Percentiles rank a stretch among this genome's conserved stretches.
Evolutionary conservation across 2,888 invertebrate genomes (phyloP).

Genomic region (Macrosoma leucophasiata): DNA sequence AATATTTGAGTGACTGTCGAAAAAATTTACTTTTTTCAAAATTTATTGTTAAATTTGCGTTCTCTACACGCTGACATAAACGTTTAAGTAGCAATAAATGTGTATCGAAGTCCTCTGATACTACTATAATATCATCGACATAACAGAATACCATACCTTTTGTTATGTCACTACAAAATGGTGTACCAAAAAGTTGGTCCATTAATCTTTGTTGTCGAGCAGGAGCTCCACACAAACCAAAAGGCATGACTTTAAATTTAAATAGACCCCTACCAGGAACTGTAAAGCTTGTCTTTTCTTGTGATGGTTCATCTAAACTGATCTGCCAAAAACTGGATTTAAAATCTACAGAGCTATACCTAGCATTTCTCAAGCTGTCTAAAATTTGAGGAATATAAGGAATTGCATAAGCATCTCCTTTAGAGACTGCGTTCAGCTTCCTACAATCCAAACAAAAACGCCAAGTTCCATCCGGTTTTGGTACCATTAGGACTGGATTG

Average conservation of each 20-base stretch:
- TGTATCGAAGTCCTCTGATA: conserved; percentile 9
- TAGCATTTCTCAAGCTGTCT: conserved; percentile 15
- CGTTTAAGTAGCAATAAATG: conserved; percentile 12
- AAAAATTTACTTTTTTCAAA: conserved; percentile 18
- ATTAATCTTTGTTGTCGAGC: conserved; percentile 12
- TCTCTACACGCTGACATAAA: conserved; percentile 5
- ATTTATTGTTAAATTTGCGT: conserved; percentile 18
- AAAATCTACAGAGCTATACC: conserved; percentile 22
- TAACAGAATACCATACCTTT: conserved; percentile 19
- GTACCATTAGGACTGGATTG: conserved; percentile 8
- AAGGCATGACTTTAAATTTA: conserved; percentile 19
- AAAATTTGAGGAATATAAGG: conserved; percentile 15
- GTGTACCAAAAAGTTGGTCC: conserved; percentile 11
- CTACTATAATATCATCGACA: conserved; percentile 19
- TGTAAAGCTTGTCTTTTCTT: conserved; percentile 18
- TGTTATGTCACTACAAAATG: too few relatives aligned
- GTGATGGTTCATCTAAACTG: conserved; percentile 15
- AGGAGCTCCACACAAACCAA: conserved; percentile 15
- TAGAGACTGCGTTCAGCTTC: conserved; percentile 18
- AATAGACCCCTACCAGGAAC: conserved; percentile 17
- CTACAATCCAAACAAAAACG: conserved; percentile 19
- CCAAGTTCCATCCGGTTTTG: conserved; percentile 8
- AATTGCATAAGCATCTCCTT: conserved; percentile 16
- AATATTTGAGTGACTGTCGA: conserved; percentile 10
- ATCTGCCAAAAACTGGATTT: conserved; percentile 36